These are phyloP conservation scores for Columba janthina DNA, from an alignment of 2,113 vertebrate species.

Conservation along the genomic window DNA sequence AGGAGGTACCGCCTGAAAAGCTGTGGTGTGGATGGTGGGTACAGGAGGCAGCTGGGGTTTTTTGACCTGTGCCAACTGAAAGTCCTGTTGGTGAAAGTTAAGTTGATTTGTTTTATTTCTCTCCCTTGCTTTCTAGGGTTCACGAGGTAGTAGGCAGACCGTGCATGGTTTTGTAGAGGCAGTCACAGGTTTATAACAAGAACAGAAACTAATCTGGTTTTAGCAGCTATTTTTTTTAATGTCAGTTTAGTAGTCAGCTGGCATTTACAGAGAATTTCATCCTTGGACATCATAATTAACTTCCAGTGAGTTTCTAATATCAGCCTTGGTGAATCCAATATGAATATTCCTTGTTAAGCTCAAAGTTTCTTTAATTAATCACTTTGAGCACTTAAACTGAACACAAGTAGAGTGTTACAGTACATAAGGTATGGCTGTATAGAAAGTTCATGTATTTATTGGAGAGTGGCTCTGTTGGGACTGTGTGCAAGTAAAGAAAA, in stretches of 20 bases:
- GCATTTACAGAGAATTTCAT: neutral
- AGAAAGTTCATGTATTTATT: neutral
- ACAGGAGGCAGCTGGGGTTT: neutral
- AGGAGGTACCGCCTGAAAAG: neutral
- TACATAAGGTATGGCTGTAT: neutral
- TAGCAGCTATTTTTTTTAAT: neutral
- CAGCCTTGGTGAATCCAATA: neutral
- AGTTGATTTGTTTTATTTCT: neutral
- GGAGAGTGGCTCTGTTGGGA: neutral
- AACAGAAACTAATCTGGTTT: neutral
- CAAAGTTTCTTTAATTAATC: neutral
- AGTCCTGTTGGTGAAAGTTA: neutral
- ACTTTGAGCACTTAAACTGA: neutral
- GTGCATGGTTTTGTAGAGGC: neutral
- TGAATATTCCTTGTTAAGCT: neutral
- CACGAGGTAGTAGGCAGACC: neutral
- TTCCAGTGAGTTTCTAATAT: neutral
- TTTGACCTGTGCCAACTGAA: neutral
- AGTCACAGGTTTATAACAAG: neutral
- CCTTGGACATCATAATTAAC: neutral
- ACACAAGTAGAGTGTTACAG: neutral
- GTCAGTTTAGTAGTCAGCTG: neutral
- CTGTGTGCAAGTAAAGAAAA: neutral
- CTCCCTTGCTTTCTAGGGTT: neutral
- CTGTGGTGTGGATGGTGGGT: rapidly evolving